phyloP scores from a whole-genome alignment of 2,888 invertebrate genomes.

The Cephus pulcher region DNA sequence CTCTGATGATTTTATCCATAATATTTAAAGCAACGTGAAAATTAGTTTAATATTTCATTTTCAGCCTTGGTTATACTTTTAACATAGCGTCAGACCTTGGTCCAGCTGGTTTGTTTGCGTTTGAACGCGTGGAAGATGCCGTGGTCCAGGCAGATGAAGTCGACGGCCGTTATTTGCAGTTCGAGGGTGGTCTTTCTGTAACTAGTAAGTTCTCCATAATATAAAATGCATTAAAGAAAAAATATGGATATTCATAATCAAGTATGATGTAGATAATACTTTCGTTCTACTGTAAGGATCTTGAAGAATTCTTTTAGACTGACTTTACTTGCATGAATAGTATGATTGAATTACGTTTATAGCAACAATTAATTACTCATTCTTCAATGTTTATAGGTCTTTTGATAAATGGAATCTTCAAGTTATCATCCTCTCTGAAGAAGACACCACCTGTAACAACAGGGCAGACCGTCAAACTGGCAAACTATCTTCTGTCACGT shows the following conservation, averaged over 20 bases:
- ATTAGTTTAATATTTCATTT: conserved; percentile 34
- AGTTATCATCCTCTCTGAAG: conserved; percentile 72
- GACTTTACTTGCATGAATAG: background rate
- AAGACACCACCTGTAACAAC: conserved; percentile 78
- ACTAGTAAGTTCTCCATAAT: conserved; percentile 66
- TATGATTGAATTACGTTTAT: background rate
- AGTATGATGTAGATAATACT: conserved; percentile 42
- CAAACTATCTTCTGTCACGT: conserved; percentile 89
- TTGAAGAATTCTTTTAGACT: conserved; percentile 32
- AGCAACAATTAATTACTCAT: background rate
- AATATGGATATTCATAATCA: conserved; percentile 1
- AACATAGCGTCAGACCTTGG: conserved; percentile 83
- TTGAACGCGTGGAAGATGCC: conserved; percentile 89
- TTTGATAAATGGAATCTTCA: conserved; percentile 73
- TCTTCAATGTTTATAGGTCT: conserved; percentile 63
- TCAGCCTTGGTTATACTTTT: conserved; percentile 86
- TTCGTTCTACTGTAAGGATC: conserved; percentile 48
- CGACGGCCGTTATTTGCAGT: conserved; percentile 88
- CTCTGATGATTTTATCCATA: conserved; percentile 6
- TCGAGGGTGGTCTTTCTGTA: conserved; percentile 89
- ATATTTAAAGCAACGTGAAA: background rate
- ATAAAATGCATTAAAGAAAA: background rate
- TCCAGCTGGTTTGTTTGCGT: conserved; percentile 74
- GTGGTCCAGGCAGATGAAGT: conserved; percentile 96
- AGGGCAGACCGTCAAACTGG: conserved; percentile 88